phyloP scores from a whole-genome alignment of 2,888 invertebrate genomes.

The Mesopsocus fuscifrons region DNA sequence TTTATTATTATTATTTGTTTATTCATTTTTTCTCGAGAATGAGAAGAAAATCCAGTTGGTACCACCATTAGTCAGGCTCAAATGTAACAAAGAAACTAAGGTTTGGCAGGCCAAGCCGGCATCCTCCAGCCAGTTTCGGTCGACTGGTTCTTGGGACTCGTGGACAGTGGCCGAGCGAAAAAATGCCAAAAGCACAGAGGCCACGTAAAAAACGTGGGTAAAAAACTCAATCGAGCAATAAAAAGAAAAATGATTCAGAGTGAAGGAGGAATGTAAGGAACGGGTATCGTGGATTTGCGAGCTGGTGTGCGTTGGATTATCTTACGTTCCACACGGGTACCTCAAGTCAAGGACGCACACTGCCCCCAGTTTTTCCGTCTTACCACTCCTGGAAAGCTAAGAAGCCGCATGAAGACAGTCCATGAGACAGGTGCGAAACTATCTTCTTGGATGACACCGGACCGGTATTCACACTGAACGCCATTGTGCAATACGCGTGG shows the following conservation, averaged over 20 bases:
- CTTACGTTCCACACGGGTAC: conserved; percentile 1
- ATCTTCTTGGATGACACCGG: too few species aligned
- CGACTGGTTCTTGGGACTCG: too few species aligned
- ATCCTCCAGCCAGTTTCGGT: too few species aligned
- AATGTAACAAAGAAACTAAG: too few species aligned
- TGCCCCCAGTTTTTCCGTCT: conserved; percentile 9
- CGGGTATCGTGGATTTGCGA: neutral
- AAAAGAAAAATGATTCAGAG: conserved; percentile 4
- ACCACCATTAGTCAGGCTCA: too few species aligned
- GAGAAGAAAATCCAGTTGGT: too few species aligned
- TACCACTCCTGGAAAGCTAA: neutral
- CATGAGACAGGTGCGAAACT: neutral
- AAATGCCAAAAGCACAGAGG: too few species aligned
- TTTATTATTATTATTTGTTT: too few species aligned
- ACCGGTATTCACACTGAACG: neutral
- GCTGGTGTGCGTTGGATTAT: neutral
- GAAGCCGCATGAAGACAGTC: conserved; percentile 3
- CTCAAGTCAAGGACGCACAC: conserved; percentile 16
- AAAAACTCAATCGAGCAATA: conserved; percentile 5
- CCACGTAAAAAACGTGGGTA: too few species aligned
- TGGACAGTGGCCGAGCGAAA: neutral
- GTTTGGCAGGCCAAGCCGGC: too few species aligned
- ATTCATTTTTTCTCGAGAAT: too few species aligned
- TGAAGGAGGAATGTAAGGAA: neutral
- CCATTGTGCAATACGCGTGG: conserved; percentile 9